phyloP scores from a whole-genome alignment of 2,797 vertebrate species.

The Lacerta bilineata region DNA sequence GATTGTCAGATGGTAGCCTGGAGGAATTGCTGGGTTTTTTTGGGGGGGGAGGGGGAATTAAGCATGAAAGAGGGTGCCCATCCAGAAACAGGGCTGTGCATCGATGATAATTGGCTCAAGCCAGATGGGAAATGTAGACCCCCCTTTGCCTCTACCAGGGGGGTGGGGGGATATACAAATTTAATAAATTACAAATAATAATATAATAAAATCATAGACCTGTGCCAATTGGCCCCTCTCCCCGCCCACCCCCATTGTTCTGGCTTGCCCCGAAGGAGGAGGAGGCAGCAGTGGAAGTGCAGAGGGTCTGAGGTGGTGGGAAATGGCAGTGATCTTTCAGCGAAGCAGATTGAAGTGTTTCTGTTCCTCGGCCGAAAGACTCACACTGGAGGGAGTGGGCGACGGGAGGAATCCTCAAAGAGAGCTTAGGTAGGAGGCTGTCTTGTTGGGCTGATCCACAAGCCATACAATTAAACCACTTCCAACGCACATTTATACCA shows the following conservation, averaged over 20 bases:
- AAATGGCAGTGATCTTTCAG: conserved; percentile 45
- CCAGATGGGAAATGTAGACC: too few species aligned
- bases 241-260: too few species aligned
- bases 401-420: background rate
- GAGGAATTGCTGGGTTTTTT: conserved; percentile 21
- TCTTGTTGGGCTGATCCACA: too few species aligned
- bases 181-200: too few species aligned
- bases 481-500: too few species aligned
- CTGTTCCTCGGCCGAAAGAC: background rate
- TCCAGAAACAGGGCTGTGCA: background rate
- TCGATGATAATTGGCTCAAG: too few species aligned
- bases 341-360: conserved; percentile 31
- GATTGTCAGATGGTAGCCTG: conserved; percentile 70
- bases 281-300: background rate
- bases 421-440: background rate
- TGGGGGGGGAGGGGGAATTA: background rate
- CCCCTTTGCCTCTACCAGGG: too few species aligned
- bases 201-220: too few species aligned
- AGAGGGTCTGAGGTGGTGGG: conserved; percentile 26
- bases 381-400: background rate
- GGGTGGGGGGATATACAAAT: too few species aligned
- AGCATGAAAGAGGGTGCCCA: background rate
- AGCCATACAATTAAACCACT: too few species aligned
- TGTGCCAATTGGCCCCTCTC: too few species aligned
- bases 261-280: background rate